Evolutionary conservation across 1,140 invertebrate species (phyloP).

Genomic region (Conus ventricosus): DNA sequence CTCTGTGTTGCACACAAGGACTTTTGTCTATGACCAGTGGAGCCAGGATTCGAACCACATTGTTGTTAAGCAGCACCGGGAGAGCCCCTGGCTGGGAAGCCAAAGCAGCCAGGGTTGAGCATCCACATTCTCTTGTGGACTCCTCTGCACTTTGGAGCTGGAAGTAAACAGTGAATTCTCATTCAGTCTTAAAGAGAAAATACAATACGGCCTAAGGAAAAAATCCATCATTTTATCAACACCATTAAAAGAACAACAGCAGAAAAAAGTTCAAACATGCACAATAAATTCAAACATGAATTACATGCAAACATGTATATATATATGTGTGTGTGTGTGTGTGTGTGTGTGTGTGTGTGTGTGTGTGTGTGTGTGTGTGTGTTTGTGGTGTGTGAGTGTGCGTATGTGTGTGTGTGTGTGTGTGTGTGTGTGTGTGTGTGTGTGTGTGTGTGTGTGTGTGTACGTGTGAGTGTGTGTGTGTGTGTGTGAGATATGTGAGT

Average conservation of each 20-base stretch:
- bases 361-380: too few species aligned
- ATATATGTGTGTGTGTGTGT: too few species aligned
- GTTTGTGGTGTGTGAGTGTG: too few species aligned
- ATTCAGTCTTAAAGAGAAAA: background rate
- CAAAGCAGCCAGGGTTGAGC: constrained; percentile 50
- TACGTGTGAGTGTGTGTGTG: too few species aligned
- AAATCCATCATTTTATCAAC: too few species aligned
- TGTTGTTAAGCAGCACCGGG: constrained; percentile 42
- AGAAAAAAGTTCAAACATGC: background rate
- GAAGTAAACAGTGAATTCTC: constrained; percentile 15
- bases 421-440: too few species aligned
- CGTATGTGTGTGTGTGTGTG: too few species aligned
- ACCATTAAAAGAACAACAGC: background rate
- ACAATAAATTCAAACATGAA: background rate
- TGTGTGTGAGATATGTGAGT: too few species aligned
- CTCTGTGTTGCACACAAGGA: constrained; percentile 45
- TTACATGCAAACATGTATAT: too few species aligned
- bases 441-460: too few species aligned
- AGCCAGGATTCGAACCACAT: constrained; percentile 51
- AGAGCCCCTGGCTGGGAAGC: constrained; percentile 49
- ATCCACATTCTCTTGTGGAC: constrained; percentile 53
- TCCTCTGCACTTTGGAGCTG: constrained; percentile 52
- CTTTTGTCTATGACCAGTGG: constrained; percentile 52
- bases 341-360: too few species aligned
- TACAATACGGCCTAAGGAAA: background rate